Conservation (phyloP, 2,888 invertebrate genomes). For the Helobdella robusta region DNA sequence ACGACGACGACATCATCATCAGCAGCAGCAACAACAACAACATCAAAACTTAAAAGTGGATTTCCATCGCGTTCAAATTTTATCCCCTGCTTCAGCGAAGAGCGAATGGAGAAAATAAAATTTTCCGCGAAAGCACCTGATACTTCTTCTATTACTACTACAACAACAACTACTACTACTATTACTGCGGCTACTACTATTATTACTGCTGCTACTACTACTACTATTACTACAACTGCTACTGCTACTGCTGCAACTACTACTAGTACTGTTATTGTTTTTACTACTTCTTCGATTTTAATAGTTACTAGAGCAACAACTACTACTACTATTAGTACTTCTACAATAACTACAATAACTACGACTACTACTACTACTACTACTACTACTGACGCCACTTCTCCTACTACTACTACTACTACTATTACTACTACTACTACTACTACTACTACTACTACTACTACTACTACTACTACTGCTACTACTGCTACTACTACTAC, state of each 20-base stretch:
- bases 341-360: constrained; percentile 6
- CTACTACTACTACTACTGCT: not conserved
- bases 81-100: no score
- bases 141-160: not conserved
- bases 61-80: no score
- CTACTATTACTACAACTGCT: constrained; percentile 8
- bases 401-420: constrained; percentile 17
- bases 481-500: constrained; percentile 4
- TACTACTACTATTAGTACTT: constrained; percentile 4
- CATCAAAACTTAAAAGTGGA: no score
- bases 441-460: constrained; percentile 18
- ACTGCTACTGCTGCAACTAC: constrained; percentile 9
- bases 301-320: not conserved
- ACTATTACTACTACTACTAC: constrained; percentile 17
- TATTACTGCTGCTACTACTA: constrained; percentile 17
- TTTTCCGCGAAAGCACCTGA: no score
- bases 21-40: no score
- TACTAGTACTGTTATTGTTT: not conserved
- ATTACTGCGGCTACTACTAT: not conserved
- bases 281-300: not conserved
- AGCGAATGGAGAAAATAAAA: no score
- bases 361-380: constrained; percentile 13
- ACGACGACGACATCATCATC: no score
- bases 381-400: constrained; percentile 2
- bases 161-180: not conserved